Evolutionary conservation across 2,888 invertebrate genomes (phyloP).

Genomic region (Philereme transversata): DNA sequence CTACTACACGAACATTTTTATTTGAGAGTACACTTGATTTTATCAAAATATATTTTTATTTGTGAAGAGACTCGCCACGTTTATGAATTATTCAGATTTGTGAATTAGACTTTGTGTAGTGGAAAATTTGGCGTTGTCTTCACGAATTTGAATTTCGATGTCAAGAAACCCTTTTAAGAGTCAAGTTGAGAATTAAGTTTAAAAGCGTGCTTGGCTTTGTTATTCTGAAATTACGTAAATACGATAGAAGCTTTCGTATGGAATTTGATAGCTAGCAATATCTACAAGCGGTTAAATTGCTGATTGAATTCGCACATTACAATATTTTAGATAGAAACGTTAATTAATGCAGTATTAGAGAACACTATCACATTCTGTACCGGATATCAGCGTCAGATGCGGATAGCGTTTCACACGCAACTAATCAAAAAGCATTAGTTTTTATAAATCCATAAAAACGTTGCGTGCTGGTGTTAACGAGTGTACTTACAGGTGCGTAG

Average conservation of each 20-base stretch:
- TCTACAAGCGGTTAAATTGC: background rate
- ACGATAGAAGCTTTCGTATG: background rate
- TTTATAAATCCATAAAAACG: constrained; percentile 42
- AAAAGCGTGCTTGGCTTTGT: constrained; percentile 12
- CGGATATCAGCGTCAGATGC: constrained; percentile 41
- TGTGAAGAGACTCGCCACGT: constrained; percentile 37
- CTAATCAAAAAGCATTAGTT: constrained; percentile 45
- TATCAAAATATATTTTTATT: too few relatives aligned
- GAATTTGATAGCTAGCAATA: background rate
- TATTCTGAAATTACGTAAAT: constrained; percentile 15
- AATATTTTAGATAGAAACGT: constrained; percentile 3
- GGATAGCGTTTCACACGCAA: constrained; percentile 55
- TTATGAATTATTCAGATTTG: constrained; percentile 63
- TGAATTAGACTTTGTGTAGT: constrained; percentile 58
- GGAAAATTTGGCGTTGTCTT: constrained; percentile 54
- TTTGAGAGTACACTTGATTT: constrained; percentile 15
- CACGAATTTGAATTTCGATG: constrained; percentile 49
- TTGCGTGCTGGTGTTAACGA: constrained; percentile 51
- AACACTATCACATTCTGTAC: constrained; percentile 42
- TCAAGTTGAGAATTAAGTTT: constrained; percentile 13
- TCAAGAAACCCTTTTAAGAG: constrained; percentile 38
- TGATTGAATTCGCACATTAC: background rate
- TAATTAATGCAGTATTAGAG: constrained; percentile 38
- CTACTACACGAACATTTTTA: constrained; percentile 12
- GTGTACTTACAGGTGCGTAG: constrained; percentile 48